Evolutionary conservation across 2,888 invertebrate genomes (phyloP).

Genomic region (Oithona nana): DNA sequence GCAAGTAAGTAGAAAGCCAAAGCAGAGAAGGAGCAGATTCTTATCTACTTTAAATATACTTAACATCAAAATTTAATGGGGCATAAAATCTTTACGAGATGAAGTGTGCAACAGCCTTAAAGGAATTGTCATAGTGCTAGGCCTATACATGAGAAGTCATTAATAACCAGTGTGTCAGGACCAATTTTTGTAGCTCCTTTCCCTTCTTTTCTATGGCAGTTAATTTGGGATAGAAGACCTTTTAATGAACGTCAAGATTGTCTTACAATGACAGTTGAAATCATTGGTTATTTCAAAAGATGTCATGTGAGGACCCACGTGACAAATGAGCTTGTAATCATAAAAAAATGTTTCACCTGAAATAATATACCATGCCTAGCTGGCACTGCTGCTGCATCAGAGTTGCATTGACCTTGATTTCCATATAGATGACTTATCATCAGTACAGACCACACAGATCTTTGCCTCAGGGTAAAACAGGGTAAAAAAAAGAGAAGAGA

Average conservation of each 20-base stretch:
- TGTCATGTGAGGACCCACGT: not conserved
- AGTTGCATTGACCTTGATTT: no score
- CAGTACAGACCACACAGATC: no score
- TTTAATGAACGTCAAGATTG: not conserved
- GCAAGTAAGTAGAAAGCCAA: not conserved
- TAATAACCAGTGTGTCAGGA: no score
- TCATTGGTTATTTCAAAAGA: not conserved
- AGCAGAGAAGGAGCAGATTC: not conserved
- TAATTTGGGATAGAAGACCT: no score
- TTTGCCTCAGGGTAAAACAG: no score
- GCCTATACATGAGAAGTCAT: not conserved
- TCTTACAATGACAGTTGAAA: not conserved
- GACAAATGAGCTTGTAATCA: not conserved
- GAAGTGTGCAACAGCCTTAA: not conserved
- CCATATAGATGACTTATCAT: no score
- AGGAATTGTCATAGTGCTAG: not conserved
- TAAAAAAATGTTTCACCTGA: no score
- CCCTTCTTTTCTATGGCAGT: no score
- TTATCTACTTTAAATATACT: not conserved
- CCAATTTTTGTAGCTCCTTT: no score
- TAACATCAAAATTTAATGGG: not conserved
- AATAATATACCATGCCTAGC: no score
- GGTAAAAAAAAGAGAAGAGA: no score
- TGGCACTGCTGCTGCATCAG: no score
- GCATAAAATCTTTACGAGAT: not conserved